A percentile compares a stretch with the other conserved stretches of the same genome.
Conservation (phyloP, 1,140 invertebrate species). For the Archivesica marissinica region DNA sequence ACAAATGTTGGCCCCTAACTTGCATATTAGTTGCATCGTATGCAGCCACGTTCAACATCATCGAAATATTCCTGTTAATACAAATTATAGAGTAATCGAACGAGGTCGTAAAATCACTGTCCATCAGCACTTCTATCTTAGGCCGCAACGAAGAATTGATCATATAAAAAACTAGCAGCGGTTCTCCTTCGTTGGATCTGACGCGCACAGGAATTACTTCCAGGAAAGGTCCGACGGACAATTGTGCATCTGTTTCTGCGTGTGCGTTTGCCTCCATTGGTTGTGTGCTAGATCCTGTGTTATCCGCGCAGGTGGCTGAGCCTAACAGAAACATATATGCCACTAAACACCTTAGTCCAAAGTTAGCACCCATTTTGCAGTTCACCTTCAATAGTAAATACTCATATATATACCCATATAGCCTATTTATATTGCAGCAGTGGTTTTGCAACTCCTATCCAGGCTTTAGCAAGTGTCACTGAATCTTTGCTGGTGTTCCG, state of each 20-base stretch:
- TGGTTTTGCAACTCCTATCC: too few relatives aligned
- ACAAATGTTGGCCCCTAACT: slow-evolving; percentile 4
- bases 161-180: slow-evolving; percentile 10
- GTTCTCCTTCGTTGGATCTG: background rate
- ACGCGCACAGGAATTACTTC: slow-evolving; percentile 8
- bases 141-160: slow-evolving; percentile 12
- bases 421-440: too few relatives aligned
- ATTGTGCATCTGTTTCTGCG: background rate
- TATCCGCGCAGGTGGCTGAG: too few relatives aligned
- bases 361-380: too few relatives aligned
- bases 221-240: slow-evolving; percentile 8
- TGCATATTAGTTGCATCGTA: background rate
- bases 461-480: too few relatives aligned
- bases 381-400: too few relatives aligned
- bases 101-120: slow-evolving; percentile 24
- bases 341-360: too few relatives aligned
- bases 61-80: slow-evolving; percentile 5
- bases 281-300: background rate
- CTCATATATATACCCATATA: too few relatives aligned
- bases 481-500: too few relatives aligned
- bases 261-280: background rate
- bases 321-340: too few relatives aligned
- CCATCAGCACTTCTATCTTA: slow-evolving; percentile 23
- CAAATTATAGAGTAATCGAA: slow-evolving; percentile 37
- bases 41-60: background rate